Percentiles rank a stretch among this genome's conserved stretches.
Evolutionary conservation across 1,140 invertebrate species (phyloP).

Genomic region (Delia radicum): DNA sequence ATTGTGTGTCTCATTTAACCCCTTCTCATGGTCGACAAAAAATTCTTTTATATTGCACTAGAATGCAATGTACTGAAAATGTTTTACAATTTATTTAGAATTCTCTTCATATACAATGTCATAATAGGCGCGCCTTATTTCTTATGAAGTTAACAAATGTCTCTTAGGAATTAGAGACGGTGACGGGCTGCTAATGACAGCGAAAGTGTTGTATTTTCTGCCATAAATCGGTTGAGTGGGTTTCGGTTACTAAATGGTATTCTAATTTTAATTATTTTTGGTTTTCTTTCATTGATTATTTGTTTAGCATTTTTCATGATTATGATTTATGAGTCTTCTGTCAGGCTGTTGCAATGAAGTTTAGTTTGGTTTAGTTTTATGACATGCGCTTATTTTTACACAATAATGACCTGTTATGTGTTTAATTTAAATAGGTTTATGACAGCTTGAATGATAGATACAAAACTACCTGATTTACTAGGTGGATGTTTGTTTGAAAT

Average conservation of each 20-base stretch:
- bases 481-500: no score
- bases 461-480: neutral
- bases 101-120: no score
- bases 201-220: neutral
- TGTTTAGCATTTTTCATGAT: neutral
- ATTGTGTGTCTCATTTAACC: no score
- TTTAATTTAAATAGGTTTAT: slow-evolving; percentile 8
- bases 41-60: no score
- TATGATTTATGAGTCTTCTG: neutral
- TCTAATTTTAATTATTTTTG: slow-evolving; percentile 4
- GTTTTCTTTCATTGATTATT: slow-evolving; percentile 2
- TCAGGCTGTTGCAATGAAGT: neutral
- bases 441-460: slow-evolving; percentile 1
- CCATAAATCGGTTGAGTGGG: neutral
- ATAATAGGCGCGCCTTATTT: no score
- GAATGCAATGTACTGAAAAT: no score
- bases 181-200: neutral
- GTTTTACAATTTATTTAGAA: no score
- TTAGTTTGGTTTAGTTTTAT: neutral
- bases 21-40: no score
- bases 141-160: neutral
- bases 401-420: neutral
- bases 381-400: slow-evolving; percentile 2
- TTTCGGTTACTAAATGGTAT: neutral
- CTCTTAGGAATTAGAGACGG: neutral